Conservation (phyloP, 64 coral and sea anemone species). For the Pocillopora damicornis region DNA sequence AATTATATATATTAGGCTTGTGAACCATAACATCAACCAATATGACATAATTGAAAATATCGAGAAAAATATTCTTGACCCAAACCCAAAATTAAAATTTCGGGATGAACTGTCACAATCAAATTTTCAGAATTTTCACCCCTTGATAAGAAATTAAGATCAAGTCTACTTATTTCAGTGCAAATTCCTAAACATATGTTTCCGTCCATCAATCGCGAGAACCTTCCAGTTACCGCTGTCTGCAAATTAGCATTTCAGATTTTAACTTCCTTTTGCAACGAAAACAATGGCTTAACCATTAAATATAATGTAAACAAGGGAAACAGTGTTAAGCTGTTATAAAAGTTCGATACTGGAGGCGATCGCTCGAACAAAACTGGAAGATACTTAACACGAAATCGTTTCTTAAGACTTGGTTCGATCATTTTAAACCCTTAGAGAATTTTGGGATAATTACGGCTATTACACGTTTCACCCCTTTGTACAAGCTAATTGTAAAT, state of each 20-base stretch:
- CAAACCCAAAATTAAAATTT: too few relatives aligned
- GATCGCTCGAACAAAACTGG: neutral
- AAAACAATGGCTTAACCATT: neutral
- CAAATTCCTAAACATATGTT: neutral
- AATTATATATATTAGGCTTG: too few relatives aligned
- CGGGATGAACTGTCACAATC: too few relatives aligned
- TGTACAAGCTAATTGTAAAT: too few relatives aligned
- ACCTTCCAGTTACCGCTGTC: neutral
- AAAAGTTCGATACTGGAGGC: neutral
- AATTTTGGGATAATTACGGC: neutral
- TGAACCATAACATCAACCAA: too few relatives aligned
- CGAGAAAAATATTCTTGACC: too few relatives aligned
- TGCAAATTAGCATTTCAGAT: neutral
- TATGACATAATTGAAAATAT: too few relatives aligned
- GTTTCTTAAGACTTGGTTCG: neutral
- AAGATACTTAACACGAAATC: neutral
- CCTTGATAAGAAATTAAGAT: neutral
- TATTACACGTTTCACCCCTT: neutral
- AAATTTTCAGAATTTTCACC: neutral
- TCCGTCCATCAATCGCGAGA: neutral
- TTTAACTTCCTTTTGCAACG: constrained; percentile 21
- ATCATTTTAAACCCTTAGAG: neutral
- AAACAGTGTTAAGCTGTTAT: neutral
- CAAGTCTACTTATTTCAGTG: neutral
- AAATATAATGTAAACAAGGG: neutral